Conservation (phyloP, 2,888 invertebrate genomes). For the Scotopteryx bipunctaria region DNA sequence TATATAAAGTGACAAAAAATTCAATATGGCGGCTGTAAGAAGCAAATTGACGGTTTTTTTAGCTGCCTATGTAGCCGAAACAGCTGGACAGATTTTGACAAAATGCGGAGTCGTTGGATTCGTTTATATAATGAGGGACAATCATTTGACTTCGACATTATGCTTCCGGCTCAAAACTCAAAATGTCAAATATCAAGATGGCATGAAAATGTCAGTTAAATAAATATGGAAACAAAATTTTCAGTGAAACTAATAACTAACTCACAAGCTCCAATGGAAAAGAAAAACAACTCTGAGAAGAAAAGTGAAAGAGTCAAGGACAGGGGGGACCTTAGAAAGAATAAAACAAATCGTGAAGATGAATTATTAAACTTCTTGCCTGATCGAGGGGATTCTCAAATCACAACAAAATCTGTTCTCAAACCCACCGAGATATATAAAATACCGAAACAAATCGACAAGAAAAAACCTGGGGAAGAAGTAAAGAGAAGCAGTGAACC, state of each 20-base stretch:
- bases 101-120: too few species aligned
- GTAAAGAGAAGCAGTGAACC: conserved; percentile 1
- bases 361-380: conserved; percentile 22
- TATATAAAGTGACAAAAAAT: too few species aligned
- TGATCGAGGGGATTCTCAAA: conserved; percentile 45
- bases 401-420: conserved; percentile 1
- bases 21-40: too few species aligned
- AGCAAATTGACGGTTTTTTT: too few species aligned
- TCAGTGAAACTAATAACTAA: conserved; percentile 32
- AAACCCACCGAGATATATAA: too few species aligned
- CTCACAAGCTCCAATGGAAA: conserved; percentile 36
- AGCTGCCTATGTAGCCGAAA: too few species aligned
- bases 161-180: not conserved
- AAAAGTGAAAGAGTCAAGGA: conserved; percentile 39
- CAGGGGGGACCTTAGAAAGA: conserved; percentile 38
- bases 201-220: conserved; percentile 11
- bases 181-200: conserved; percentile 14
- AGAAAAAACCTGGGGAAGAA: conserved; percentile 7
- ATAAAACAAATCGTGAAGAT: conserved; percentile 3
- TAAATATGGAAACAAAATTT: conserved; percentile 33
- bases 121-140: too few species aligned
- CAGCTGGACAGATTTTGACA: too few species aligned
- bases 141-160: too few species aligned
- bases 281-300: conserved; percentile 33
- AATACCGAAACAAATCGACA: too few species aligned